Evolutionary conservation across 2,797 vertebrate genomes (phyloP).

Genomic region (Gobio occitaniae): DNA sequence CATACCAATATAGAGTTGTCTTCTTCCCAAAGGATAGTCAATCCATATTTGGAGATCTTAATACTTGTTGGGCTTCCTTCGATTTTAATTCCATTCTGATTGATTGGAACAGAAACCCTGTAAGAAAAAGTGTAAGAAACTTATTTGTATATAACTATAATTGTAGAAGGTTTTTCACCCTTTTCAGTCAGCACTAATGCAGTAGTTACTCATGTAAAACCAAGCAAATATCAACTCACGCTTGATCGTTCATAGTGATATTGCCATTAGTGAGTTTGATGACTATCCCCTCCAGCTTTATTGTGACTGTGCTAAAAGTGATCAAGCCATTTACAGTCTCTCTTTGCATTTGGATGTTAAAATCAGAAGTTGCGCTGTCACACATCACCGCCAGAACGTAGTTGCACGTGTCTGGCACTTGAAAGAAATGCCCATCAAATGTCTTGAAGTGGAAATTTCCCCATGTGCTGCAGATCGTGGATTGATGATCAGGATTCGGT

Average conservation of each 20-base stretch:
- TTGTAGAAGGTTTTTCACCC: not conserved
- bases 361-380: slow-evolving; percentile 65
- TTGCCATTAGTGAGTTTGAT: slow-evolving; percentile 71
- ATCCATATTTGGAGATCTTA: slow-evolving; percentile 78
- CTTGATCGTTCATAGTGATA: slow-evolving; percentile 70
- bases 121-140: slow-evolving; percentile 22
- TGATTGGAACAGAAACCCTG: slow-evolving; percentile 79
- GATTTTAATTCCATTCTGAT: slow-evolving; percentile 75
- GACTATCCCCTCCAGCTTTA: slow-evolving; percentile 74
- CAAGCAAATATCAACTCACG: slow-evolving; percentile 73
- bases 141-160: not conserved
- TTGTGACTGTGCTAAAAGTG: slow-evolving; percentile 67
- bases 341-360: slow-evolving; percentile 77
- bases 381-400: slow-evolving; percentile 74
- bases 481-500: slow-evolving; percentile 56
- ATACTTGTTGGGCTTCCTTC: slow-evolving; percentile 69
- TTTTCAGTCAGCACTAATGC: not conserved
- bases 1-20: slow-evolving; percentile 83
- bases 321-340: slow-evolving; percentile 49
- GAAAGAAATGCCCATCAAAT: slow-evolving; percentile 79
- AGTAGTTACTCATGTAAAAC: not conserved
- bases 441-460: slow-evolving; percentile 79
- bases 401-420: slow-evolving; percentile 75
- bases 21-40: slow-evolving; percentile 84
- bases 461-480: slow-evolving; percentile 81